phyloP scores from a whole-genome alignment of 92 coral and sea anemone genomes.

The Muricea muricata region DNA sequence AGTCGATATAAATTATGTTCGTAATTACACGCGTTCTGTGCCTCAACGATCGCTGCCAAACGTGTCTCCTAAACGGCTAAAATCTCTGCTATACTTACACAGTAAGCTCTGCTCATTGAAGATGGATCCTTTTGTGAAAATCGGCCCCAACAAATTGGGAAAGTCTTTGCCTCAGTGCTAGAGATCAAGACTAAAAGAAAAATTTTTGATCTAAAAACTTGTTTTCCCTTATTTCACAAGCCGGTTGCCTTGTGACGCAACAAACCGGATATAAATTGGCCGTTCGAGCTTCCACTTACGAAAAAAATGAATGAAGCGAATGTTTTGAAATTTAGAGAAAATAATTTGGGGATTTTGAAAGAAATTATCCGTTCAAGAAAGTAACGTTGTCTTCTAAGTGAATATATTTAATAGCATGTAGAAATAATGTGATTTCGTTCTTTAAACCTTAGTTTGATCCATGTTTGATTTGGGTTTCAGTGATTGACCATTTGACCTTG shows the following conservation, averaged over 20 bases:
- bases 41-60: not conserved
- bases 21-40: too few relatives aligned
- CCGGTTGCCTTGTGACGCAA: conserved; percentile 97
- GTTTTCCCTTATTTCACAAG: conserved; percentile 87
- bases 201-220: conserved; percentile 32
- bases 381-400: not conserved
- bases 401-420: not conserved
- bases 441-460: not conserved
- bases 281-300: not conserved
- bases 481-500: not conserved
- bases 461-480: not conserved
- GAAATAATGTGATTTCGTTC: not conserved
- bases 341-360: not conserved
- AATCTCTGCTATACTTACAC: conserved; percentile 67
- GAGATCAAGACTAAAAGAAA: conserved; percentile 35
- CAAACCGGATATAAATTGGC: conserved; percentile 25
- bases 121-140: conserved; percentile 44
- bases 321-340: not conserved
- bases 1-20: not conserved
- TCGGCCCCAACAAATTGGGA: conserved; percentile 42
- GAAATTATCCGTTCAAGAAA: not conserved
- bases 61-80: not conserved
- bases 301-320: not conserved
- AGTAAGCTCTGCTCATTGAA: conserved; percentile 97
- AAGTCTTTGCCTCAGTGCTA: conserved; percentile 33